Percentiles rank a stretch among this genome's conserved stretches.
phyloP scores from a whole-genome alignment of 2,113 vertebrate genomes.

The Trematocara marginatum region DNA sequence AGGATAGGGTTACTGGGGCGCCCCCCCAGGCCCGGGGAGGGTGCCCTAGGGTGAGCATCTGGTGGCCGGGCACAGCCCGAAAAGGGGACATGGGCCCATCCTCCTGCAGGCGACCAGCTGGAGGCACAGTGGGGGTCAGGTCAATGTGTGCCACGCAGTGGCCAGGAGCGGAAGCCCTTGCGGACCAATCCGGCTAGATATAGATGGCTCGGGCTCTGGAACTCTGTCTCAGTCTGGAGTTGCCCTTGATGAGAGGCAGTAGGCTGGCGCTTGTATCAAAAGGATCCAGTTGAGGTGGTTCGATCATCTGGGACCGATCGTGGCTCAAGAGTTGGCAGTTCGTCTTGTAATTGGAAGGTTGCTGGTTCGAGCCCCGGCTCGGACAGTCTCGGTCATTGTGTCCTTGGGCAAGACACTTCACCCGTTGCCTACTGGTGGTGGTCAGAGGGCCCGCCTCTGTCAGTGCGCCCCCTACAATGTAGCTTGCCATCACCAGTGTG shows the following conservation, averaged over 20 bases:
- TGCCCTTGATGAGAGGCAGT: not conserved
- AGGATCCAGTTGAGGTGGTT: not conserved
- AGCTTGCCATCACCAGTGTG: not conserved
- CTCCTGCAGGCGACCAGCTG: not conserved
- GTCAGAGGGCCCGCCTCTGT: not conserved
- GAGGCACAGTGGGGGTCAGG: not conserved
- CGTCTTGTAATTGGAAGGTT: not conserved
- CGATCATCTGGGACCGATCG: rapidly evolving
- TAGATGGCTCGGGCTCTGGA: not conserved
- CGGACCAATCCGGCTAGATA: rapidly evolving
- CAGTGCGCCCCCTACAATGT: not conserved
- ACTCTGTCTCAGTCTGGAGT: not conserved
- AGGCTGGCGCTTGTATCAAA: not conserved
- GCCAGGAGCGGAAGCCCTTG: not conserved
- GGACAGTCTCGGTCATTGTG: rapidly evolving
- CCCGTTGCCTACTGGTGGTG: rapidly evolving
- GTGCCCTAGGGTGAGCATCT: not conserved
- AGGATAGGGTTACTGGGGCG: not conserved
- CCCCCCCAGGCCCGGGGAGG: not conserved
- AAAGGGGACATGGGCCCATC: not conserved
- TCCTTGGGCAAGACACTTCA: not conserved
- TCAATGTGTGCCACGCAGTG: rapidly evolving
- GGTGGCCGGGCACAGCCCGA: not conserved
- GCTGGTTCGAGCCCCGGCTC: rapidly evolving
- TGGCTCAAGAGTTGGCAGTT: not conserved